These are phyloP conservation scores for Pediacus dermestoides DNA, from an alignment of 2,888 invertebrate species.

Conservation along the genomic window DNA sequence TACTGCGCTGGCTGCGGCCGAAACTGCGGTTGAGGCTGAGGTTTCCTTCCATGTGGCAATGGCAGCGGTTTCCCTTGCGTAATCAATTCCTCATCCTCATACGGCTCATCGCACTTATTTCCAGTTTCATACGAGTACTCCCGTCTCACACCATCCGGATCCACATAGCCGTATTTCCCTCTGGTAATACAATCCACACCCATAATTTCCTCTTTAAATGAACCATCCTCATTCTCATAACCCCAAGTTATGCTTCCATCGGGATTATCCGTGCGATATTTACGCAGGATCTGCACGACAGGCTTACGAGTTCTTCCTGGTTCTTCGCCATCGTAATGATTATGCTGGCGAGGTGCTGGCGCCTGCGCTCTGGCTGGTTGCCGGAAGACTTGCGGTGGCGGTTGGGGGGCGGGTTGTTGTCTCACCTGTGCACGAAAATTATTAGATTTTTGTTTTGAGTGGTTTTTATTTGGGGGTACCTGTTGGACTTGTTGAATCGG, in stretches of 20 bases:
- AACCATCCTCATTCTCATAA: constrained; percentile 83
- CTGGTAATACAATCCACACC: constrained; percentile 58
- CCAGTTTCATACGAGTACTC: constrained; percentile 83
- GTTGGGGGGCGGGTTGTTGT: constrained; percentile 38
- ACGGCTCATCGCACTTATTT: constrained; percentile 63
- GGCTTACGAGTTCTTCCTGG: constrained; percentile 50
- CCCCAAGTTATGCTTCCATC: constrained; percentile 86
- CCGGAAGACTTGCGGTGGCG: constrained; percentile 50
- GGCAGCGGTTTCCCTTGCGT: constrained; percentile 24
- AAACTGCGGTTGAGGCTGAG: constrained; percentile 21
- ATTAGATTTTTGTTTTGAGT: too few relatives aligned
- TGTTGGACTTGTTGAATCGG: constrained; percentile 14
- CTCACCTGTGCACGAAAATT: constrained; percentile 18
- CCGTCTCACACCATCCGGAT: constrained; percentile 76
- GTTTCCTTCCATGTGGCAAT: constrained; percentile 25
- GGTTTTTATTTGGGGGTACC: too few relatives aligned
- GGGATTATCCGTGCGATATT: constrained; percentile 73
- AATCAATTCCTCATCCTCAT: constrained; percentile 40
- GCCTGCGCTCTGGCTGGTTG: constrained; percentile 46
- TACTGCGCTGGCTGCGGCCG: constrained; percentile 6
- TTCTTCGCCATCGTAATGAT: constrained; percentile 39
- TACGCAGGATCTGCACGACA: constrained; percentile 48
- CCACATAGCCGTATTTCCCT: constrained; percentile 74
- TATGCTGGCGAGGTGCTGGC: constrained; percentile 40
- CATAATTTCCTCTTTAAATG: constrained; percentile 80